These are phyloP conservation scores for Enoplosus armatus DNA, from an alignment of 2,797 vertebrate species.

Conservation along the genomic window DNA sequence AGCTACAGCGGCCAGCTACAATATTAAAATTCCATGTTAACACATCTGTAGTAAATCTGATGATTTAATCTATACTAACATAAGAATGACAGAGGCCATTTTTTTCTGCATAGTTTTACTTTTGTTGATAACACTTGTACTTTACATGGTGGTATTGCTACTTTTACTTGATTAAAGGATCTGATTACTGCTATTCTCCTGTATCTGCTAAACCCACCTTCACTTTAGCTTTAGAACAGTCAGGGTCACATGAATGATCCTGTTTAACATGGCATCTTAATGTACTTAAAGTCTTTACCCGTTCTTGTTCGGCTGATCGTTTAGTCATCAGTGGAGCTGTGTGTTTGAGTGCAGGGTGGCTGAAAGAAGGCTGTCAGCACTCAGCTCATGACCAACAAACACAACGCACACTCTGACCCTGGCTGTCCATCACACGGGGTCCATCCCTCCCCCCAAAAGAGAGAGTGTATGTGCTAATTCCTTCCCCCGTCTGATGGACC, in stretches of 20 bases:
- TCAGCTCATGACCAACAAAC: conserved; percentile 83
- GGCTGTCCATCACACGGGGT: conserved; percentile 83
- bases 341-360: conserved; percentile 42
- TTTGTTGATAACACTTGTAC: background rate
- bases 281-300: background rate
- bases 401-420: conserved; percentile 85
- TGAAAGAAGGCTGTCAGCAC: conserved; percentile 88
- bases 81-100: background rate
- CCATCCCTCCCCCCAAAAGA: conserved; percentile 11
- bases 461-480: conserved; percentile 42
- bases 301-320: conserved; percentile 3
- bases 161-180: background rate
- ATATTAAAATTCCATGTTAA: background rate
- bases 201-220: background rate
- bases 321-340: conserved; percentile 47
- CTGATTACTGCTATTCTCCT: background rate
- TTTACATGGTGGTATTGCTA: background rate
- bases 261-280: background rate
- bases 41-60: background rate
- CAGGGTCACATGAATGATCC: background rate
- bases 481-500: conserved; percentile 47
- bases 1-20: background rate
- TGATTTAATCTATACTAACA: background rate
- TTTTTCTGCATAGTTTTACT: background rate
- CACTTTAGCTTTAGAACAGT: background rate